Percentiles rank a stretch among this genome's conserved stretches.
Evolutionary conservation across 2,797 vertebrate genomes (phyloP).

Genomic region (Danio albolineatus): DNA sequence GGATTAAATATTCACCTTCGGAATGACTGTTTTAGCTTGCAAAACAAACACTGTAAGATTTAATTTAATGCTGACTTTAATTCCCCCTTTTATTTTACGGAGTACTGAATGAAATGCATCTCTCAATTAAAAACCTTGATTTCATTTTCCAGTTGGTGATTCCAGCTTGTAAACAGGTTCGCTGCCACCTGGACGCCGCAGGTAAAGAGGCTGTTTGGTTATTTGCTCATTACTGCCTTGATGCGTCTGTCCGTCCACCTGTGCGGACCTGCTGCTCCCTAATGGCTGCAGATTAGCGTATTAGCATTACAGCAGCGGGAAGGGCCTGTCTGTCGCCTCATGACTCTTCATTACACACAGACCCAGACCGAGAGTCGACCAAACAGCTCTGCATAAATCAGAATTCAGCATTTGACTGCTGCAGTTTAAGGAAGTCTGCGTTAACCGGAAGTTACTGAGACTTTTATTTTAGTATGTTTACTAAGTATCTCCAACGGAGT

Average conservation of each 20-base stretch:
- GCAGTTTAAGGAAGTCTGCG: not conserved
- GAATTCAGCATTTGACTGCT: not conserved
- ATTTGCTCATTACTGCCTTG: constrained; percentile 72
- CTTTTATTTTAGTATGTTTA: too few relatives aligned
- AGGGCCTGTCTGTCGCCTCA: constrained; percentile 55
- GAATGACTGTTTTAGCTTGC: too few relatives aligned
- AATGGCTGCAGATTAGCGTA: constrained; percentile 77
- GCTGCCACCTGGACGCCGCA: constrained; percentile 58
- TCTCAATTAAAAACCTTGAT: not conserved
- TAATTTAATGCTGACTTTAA: too few relatives aligned
- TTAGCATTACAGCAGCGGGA: constrained; percentile 72
- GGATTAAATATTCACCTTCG: too few relatives aligned
- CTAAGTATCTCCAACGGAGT: too few relatives aligned
- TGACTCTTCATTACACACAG: constrained; percentile 66
- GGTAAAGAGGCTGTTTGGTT: constrained; percentile 71
- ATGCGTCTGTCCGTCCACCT: constrained; percentile 77
- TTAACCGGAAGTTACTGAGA: too few relatives aligned
- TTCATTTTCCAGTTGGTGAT: not conserved
- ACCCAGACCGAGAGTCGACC: constrained; percentile 64
- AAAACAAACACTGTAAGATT: too few relatives aligned
- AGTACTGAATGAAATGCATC: not conserved
- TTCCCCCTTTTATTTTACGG: not conserved
- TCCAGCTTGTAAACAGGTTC: not conserved
- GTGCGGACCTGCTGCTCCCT: constrained; percentile 75
- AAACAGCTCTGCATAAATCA: constrained; percentile 45